Base-by-base conservation (phyloP, 2,797 vertebrate species). In the Manis pentadactyla region DNA sequence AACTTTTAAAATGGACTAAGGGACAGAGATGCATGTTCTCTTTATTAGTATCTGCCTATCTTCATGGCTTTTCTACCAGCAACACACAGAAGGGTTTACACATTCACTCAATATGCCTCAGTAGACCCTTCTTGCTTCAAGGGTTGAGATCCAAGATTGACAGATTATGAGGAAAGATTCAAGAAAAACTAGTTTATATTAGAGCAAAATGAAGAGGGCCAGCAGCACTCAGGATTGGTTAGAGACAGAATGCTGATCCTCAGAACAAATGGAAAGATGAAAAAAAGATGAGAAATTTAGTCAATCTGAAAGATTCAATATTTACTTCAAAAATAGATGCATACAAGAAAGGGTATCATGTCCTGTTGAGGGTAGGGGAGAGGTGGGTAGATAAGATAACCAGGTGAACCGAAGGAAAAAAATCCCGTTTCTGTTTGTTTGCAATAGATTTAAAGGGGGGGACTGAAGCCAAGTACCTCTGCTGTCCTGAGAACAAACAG, bases 31-130 rank as follows among this genome's bases (percentile, higher is more conserved):
- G 4, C 10, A 3, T 31, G 13, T n/a, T 59, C 34, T 92, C 46
- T 81, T 88, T 49, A 39, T 77, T 46, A 73, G n/a, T 10, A 69
- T 79, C 42, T 59, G 39, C 39, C 63, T 78, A 14, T 90, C 21
- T 82, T 74, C 57, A 49, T 61, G 25, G 6, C 8, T 93, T 59
- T 75, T 77, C 39, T 81, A 53, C 21, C 55, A 91, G 49, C 77
- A 2, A 61, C 15, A 37, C 37, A 51, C 49, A 93, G 14, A 77
- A 75, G n/a, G 12, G 7, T 42, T 91, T 59, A 59, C 7, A 39
- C 61, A 82, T 91, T 95, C 94, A 66, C 31, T 87, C 17, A 81
- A 39, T 66, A 93, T 25, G 29, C 19, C n/a, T 83, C 46, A 55
- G 61, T 4, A 87, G 57, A 25, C 37, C 18, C 5, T 87, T 4